Percentiles rank a stretch among this genome's conserved stretches.
These are phyloP conservation scores for Paralvinella palmiformis DNA, from an alignment of 1,140 invertebrate genomes.

Conservation along the genomic window DNA sequence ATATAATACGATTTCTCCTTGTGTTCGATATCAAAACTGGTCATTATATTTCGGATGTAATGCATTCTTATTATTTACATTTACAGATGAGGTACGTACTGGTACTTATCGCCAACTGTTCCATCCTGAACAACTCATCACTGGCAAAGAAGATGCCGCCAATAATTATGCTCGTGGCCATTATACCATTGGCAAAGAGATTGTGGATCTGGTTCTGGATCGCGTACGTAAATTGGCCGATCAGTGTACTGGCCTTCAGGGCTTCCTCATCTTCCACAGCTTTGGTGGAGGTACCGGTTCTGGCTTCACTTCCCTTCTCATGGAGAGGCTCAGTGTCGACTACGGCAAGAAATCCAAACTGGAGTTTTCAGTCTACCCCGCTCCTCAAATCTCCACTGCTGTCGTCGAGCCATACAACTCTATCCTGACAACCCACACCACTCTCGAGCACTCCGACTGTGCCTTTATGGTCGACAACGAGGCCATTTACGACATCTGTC, in stretches of 20 bases:
- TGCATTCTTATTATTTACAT: no score
- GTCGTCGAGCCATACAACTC: constrained; percentile 88
- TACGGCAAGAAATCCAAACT: constrained; percentile 86
- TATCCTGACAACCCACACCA: constrained; percentile 71
- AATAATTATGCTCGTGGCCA: constrained; percentile 37
- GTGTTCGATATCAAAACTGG: no score
- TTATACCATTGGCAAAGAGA: constrained; percentile 51
- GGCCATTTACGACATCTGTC: constrained; percentile 76
- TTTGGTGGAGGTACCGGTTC: constrained; percentile 87
- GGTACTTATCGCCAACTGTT: constrained; percentile 45
- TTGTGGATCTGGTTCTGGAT: constrained; percentile 50
- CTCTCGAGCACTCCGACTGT: constrained; percentile 72
- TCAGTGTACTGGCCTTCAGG: constrained; percentile 77
- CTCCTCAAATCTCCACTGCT: constrained; percentile 70
- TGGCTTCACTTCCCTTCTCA: constrained; percentile 79
- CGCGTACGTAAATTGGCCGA: constrained; percentile 47
- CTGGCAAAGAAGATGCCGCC: constrained; percentile 69
- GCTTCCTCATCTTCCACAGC: constrained; percentile 83
- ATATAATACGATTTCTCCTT: no score
- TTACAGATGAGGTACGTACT: constrained; percentile 52
- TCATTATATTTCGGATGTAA: no score
- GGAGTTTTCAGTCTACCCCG: constrained; percentile 84
- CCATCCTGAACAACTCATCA: constrained; percentile 69
- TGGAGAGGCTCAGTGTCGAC: constrained; percentile 81
- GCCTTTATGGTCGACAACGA: constrained; percentile 83